phyloP scores from a whole-genome alignment of 2,113 vertebrate species.

The Hyla sarda region DNA sequence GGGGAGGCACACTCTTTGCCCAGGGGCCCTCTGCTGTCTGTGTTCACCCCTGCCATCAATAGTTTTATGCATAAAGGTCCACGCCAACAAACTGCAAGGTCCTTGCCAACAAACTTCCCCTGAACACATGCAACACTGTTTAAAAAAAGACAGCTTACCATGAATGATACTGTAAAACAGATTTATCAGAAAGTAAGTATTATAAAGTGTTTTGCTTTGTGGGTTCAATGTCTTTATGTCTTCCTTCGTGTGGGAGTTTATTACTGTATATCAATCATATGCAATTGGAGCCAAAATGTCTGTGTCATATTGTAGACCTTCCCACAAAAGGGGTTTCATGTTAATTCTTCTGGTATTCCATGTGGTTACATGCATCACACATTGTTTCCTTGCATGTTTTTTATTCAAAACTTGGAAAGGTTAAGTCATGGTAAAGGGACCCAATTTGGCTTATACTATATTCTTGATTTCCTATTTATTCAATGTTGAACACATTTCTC shows the following conservation, averaged over 20 bases:
- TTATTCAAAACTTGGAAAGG: constrained; percentile 26
- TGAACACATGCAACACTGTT: background rate
- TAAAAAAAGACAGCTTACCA: background rate
- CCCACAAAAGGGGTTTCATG: constrained; percentile 35
- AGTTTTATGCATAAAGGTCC: no score
- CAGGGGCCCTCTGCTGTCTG: no score
- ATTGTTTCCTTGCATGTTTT: constrained; percentile 31
- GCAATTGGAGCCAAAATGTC: constrained; percentile 25
- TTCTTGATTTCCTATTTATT: constrained; percentile 25
- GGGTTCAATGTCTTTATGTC: background rate
- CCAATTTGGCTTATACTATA: constrained; percentile 15
- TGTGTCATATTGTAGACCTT: constrained; percentile 29
- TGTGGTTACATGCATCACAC: constrained; percentile 38
- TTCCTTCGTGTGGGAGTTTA: background rate
- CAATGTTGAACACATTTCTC: constrained; percentile 31
- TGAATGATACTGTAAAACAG: background rate
- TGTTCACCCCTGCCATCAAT: no score
- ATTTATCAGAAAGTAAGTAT: background rate
- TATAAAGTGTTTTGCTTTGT: background rate
- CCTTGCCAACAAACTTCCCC: background rate
- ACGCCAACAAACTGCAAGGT: no score
- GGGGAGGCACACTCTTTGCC: no score
- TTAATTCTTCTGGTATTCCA: constrained; percentile 38
- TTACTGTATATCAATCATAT: constrained; percentile 31
- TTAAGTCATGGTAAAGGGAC: constrained; percentile 47